Evolutionary conservation across 2,797 vertebrate species (phyloP), one percentile per base, ranked within the genome.

Genomic region (Poecile montanus): DNA sequence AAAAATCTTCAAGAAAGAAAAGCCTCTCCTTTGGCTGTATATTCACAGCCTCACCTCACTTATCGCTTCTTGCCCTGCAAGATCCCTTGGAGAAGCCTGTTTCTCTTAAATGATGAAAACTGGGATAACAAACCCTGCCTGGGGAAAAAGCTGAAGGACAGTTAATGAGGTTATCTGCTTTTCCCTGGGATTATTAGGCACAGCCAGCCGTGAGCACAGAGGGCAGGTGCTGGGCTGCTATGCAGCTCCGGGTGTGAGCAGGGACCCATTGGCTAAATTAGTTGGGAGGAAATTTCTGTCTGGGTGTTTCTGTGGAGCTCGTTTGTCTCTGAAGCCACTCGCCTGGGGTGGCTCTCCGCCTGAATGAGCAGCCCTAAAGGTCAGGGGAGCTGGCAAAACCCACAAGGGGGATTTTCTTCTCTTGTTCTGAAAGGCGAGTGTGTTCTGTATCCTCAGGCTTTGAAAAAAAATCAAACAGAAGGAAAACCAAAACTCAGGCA

Each of bases 101-200:
- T 95, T 87, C 89, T 92, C 34, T 94, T 93, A 93, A 77, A 63
- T 42, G 91, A 50, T 93, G 68, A 94, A 93, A 96, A 81, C 29
- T 5, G 7, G 93, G 80, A 95, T 96, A 96, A 96, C 90, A 83
- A 96, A 66, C 71, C 78, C 63, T 89, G 91, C 42, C 83, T 53
- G 34, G 74, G 79, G 89, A 95, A 67, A 75, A 68, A 22, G 25
- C 60, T 40, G n/a, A 66, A 85, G 81, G 85, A 67, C 16, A 88
- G 63, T 78, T 95, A 91, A 88, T 88, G 63, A 93, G 85, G 77
- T 89, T 96, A 80, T 81, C 51, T 91, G 90, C 32, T 32, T 93
- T 96, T 89, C 26, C 57, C 77, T 2, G 12, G 81, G 70, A 54
- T 91, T 93, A 72, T 89, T 61, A 91, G 82, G 61, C 86, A 77